phyloP scores from a whole-genome alignment of 2,113 vertebrate genomes.

The Chaetorhynchus papuensis region DNA sequence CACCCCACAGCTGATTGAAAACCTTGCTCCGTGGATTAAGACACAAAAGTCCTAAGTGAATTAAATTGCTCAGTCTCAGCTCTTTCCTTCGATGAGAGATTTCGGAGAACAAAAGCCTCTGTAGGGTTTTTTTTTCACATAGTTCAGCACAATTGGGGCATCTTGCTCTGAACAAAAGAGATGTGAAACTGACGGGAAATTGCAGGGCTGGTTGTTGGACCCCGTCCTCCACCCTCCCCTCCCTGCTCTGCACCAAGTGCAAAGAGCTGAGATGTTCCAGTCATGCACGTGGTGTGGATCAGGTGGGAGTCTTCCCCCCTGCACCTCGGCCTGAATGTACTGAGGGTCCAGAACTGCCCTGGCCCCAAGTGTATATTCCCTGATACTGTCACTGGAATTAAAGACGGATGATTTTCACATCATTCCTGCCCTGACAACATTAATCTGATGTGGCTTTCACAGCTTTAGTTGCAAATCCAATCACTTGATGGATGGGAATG shows the following conservation, averaged over 20 bases:
- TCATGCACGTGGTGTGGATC: not conserved
- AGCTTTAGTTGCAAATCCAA: slow-evolving; percentile 32
- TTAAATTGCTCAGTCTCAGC: slow-evolving; percentile 5
- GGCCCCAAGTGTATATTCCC: not conserved
- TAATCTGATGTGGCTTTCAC: slow-evolving; percentile 45
- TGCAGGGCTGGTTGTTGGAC: not conserved
- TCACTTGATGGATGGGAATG: slow-evolving; percentile 15
- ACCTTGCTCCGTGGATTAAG: not conserved
- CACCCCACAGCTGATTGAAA: not conserved
- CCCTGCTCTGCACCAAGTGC: not conserved
- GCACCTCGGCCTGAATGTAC: not conserved
- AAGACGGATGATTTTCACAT: not conserved
- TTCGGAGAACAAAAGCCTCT: not conserved
- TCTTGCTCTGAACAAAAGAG: not conserved
- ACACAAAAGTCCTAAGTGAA: not conserved
- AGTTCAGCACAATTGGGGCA: not conserved
- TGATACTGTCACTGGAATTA: not conserved
- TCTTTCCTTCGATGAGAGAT: not conserved
- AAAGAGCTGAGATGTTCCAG: not conserved
- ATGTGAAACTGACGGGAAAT: not conserved
- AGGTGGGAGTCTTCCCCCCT: not conserved
- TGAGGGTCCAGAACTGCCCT: not conserved
- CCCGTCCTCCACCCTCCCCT: not conserved
- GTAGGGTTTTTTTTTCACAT: not conserved
- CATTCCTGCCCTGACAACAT: slow-evolving; percentile 3